Conservation (phyloP, 2,113 vertebrate genomes). For the Phaethornis superciliosus region DNA sequence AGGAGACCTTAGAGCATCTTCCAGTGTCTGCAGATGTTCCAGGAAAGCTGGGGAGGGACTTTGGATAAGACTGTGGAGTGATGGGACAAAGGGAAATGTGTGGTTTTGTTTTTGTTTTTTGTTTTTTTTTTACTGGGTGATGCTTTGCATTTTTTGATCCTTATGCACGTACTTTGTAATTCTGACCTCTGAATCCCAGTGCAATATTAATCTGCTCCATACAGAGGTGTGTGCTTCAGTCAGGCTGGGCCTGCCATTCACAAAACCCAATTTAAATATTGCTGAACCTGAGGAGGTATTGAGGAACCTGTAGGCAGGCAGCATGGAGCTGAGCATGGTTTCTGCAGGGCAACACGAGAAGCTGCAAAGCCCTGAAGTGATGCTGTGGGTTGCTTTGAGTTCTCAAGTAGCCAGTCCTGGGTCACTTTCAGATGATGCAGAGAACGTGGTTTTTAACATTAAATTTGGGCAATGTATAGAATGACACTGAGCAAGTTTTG, state of each 20-base stretch:
- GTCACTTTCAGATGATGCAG: not conserved
- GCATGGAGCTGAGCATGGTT: not conserved
- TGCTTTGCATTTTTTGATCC: not conserved
- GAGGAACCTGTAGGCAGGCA: not conserved
- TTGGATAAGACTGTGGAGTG: too few species aligned
- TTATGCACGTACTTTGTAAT: not conserved
- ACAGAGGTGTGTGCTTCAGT: accelerated
- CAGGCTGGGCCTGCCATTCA: not conserved
- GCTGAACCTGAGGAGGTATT: not conserved
- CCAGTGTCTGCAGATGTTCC: too few species aligned
- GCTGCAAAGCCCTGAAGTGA: not conserved
- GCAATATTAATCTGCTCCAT: not conserved
- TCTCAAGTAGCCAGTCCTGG: not conserved
- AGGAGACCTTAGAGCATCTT: too few species aligned
- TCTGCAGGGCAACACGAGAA: not conserved
- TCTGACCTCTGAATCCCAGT: not conserved
- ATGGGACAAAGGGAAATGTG: too few species aligned
- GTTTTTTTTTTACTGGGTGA: too few species aligned
- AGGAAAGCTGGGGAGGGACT: too few species aligned
- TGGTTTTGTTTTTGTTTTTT: too few species aligned
- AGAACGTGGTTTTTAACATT: not conserved
- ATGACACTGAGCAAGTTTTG: not conserved
- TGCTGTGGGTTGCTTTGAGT: not conserved
- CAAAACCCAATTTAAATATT: not conserved
- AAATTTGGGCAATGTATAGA: not conserved